Conservation (phyloP, 2,888 invertebrate genomes). For the Tricholauxania praeusta region DNA sequence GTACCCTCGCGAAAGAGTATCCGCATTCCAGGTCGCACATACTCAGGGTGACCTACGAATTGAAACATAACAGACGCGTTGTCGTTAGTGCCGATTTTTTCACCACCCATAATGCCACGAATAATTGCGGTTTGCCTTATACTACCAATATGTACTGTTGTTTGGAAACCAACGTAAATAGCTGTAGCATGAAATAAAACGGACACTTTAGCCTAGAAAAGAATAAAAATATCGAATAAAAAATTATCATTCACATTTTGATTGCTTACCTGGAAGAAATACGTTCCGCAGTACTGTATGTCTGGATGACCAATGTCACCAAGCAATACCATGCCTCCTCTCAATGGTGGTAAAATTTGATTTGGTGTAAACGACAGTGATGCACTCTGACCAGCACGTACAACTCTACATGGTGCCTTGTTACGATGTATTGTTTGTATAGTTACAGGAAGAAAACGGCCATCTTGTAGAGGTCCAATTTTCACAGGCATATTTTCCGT, state of each 20-base stretch:
- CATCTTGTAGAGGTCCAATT: slow-evolving; percentile 82
- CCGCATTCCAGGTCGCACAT: slow-evolving; percentile 80
- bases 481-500: slow-evolving; percentile 85
- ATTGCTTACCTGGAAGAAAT: slow-evolving; percentile 73
- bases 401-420: slow-evolving; percentile 88
- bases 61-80: slow-evolving; percentile 88
- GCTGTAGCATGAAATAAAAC: slow-evolving; percentile 90
- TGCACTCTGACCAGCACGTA: slow-evolving; percentile 91
- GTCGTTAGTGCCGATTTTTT: slow-evolving; percentile 79
- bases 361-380: slow-evolving; percentile 75
- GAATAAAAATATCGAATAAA: slow-evolving; percentile 46
- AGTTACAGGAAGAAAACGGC: slow-evolving; percentile 80
- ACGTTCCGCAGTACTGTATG: slow-evolving; percentile 72
- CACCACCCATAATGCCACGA: slow-evolving; percentile 75
- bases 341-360: slow-evolving; percentile 70
- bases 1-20: slow-evolving; percentile 86
- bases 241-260: not conserved
- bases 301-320: slow-evolving; percentile 67
- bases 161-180: slow-evolving; percentile 87
- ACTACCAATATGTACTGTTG: slow-evolving; percentile 95
- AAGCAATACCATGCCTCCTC: slow-evolving; percentile 89
- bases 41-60: slow-evolving; percentile 91
- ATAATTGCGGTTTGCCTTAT: slow-evolving; percentile 96
- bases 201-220: slow-evolving; percentile 85
- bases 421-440: slow-evolving; percentile 91